Base-by-base conservation (phyloP, 2,888 invertebrate species). In the Andrena camellia region DNA sequence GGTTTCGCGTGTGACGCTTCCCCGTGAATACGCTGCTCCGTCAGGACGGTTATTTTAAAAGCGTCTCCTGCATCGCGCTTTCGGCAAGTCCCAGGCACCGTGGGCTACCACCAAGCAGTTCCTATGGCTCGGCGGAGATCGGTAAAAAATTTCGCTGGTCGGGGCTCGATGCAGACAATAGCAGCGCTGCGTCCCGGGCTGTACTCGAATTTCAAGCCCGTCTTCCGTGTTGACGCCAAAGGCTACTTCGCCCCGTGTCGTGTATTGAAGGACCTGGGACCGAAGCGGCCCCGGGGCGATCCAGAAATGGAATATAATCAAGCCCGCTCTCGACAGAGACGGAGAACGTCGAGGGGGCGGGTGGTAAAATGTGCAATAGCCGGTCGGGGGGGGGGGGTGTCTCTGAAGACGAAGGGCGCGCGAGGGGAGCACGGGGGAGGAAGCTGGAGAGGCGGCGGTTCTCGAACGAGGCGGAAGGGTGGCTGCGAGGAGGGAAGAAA, bases 271-370 rank as follows among this genome's bases (percentile, higher is more conserved):
- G 91, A 89, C 86, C 85, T 59, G 78, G 86, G 87, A 88, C 89
- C 79, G 88, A 86, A 80, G 74, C 64, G 81, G 85, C 88, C 90
- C 85, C 79, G 85, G 87, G 90, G 91, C 92, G 86, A 90, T 93
- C 86, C 91, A 93, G 93, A 93, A 93, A 93, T 94, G 93, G 92
- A 93, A 94, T 93, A 94, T 94, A 94, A 94, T 94, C 93, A 93
- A 93, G 91, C 91, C 73, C 79, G 59, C 57, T 74, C 59, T 76
- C 62, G 75, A 76, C 73, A 63, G 71, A 66, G 70, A 78, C 54
- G 63, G 78, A 80, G 78, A 81, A 52, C 66, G 68, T 26, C 48
- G 78, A 33, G 70, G 54, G 54, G 64, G 35, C 54, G 74, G 63
- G n/a, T 71, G 78, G 78, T 78, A 75, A 78, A 78, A 82, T 78